These are phyloP conservation scores for Columba guinea DNA, from an alignment of 2,797 vertebrate genomes.

Conservation along the genomic window DNA sequence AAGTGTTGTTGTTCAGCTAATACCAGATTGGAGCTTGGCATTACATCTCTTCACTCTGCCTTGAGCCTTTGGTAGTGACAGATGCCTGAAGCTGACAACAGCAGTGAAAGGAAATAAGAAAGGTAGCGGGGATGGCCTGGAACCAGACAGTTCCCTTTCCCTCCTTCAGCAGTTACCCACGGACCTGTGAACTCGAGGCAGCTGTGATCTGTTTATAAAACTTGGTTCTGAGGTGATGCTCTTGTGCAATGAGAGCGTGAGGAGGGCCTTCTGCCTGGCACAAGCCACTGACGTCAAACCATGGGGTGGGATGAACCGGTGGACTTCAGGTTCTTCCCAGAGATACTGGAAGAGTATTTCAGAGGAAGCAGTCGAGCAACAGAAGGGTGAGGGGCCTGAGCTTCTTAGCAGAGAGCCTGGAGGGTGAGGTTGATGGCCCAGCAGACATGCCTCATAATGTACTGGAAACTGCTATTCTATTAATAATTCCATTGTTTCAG, in stretches of 20 bases:
- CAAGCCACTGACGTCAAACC: accelerated
- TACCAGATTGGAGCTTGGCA: not conserved
- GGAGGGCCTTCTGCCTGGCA: not conserved
- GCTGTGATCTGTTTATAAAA: not conserved
- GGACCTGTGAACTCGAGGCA: not conserved
- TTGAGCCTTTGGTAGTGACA: not conserved
- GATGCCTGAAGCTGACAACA: not conserved
- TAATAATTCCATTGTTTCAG: slow-evolving; percentile 39
- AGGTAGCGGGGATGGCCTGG: not conserved
- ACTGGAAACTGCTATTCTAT: not conserved
- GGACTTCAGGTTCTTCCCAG: not conserved
- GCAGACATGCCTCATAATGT: not conserved
- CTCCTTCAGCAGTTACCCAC: not conserved
- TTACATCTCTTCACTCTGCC: not conserved
- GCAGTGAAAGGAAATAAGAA: not conserved
- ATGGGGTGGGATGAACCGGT: not conserved
- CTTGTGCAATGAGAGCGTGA: not conserved
- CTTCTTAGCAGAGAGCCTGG: not conserved
- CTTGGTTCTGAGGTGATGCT: not conserved
- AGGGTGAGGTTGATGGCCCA: not conserved
- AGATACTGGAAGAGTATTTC: not conserved
- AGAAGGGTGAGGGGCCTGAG: not conserved
- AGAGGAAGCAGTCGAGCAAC: not conserved
- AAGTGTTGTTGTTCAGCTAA: not conserved
- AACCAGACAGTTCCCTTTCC: not conserved